Evolutionary conservation across 2,797 vertebrate species (phyloP).

Genomic region (Paguma larvata): DNA sequence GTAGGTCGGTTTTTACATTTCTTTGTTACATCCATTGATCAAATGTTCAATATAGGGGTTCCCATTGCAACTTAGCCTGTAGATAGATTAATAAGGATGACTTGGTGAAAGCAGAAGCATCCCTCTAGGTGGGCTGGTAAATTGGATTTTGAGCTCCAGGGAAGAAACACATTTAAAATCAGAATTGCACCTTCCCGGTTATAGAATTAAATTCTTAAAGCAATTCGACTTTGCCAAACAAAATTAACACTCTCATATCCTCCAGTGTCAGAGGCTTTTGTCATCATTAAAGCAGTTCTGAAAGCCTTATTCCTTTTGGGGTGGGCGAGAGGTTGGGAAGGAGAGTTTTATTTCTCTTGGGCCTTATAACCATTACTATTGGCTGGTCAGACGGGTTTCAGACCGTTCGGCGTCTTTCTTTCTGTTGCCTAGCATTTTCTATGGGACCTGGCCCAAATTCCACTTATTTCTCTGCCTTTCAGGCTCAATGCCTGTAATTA

Average conservation of each 20-base stretch:
- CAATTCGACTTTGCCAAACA: constrained; percentile 63
- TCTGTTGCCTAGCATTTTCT: constrained; percentile 44
- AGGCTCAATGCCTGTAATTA: constrained; percentile 61
- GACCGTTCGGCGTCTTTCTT: constrained; percentile 41
- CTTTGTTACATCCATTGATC: constrained; percentile 61
- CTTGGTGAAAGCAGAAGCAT: constrained; percentile 54
- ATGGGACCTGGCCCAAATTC: constrained; percentile 32
- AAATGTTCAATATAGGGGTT: constrained; percentile 55
- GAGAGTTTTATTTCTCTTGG: constrained; percentile 61
- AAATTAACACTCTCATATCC: constrained; percentile 63
- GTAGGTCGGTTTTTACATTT: constrained; percentile 41
- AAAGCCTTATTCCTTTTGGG: constrained; percentile 35
- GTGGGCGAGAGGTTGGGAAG: not conserved
- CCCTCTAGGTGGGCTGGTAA: constrained; percentile 57
- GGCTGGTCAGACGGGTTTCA: constrained; percentile 15
- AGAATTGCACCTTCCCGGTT: constrained; percentile 55
- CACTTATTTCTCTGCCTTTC: constrained; percentile 46
- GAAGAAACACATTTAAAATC: constrained; percentile 76
- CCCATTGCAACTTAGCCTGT: not conserved
- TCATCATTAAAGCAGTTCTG: constrained; percentile 58
- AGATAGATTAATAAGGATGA: constrained; percentile 64
- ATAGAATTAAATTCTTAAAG: constrained; percentile 74
- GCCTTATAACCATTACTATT: not conserved
- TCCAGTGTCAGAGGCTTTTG: constrained; percentile 63
- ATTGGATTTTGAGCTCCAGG: constrained; percentile 78